Percentiles rank a stretch among this genome's conserved stretches.
These are phyloP conservation scores for Polypedilum pembai DNA, from an alignment of 1,140 invertebrate genomes.

Conservation along the genomic window DNA sequence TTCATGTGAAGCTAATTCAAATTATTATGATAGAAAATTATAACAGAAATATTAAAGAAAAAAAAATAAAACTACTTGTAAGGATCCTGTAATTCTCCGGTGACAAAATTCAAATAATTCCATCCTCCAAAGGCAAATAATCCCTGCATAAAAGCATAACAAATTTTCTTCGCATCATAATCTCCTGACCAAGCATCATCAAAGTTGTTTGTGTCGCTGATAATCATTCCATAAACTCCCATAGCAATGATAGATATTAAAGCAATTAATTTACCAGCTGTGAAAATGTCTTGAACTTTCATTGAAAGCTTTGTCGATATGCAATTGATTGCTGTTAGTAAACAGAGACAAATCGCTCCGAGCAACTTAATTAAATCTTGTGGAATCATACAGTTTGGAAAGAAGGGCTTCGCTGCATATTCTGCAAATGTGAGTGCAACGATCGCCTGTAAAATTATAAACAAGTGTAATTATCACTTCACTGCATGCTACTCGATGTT, in stretches of 20 bases:
- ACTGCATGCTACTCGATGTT: not conserved
- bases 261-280: constrained; percentile 78
- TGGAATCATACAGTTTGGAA: constrained; percentile 60
- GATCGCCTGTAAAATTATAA: constrained; percentile 55
- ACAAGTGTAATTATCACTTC: not conserved
- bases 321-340: constrained; percentile 84
- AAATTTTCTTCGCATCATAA: constrained; percentile 53
- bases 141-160: constrained; percentile 86
- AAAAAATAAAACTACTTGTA: constrained; percentile 85
- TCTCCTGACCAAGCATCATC: constrained; percentile 61
- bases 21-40: no score
- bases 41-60: no score
- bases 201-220: constrained; percentile 64
- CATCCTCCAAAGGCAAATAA: constrained; percentile 85
- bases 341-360: constrained; percentile 64
- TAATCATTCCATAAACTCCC: constrained; percentile 63
- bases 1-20: not conserved
- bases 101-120: constrained; percentile 89
- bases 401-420: constrained; percentile 76
- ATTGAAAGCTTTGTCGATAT: constrained; percentile 81
- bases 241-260: constrained; percentile 73
- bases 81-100: constrained; percentile 88
- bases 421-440: constrained; percentile 74
- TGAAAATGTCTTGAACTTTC: constrained; percentile 84
- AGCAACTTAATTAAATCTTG: constrained; percentile 58